Percentiles rank a stretch among this genome's conserved stretches.
Evolutionary conservation across 1,140 invertebrate genomes (phyloP).

Genomic region (Euura saliciscinereae): DNA sequence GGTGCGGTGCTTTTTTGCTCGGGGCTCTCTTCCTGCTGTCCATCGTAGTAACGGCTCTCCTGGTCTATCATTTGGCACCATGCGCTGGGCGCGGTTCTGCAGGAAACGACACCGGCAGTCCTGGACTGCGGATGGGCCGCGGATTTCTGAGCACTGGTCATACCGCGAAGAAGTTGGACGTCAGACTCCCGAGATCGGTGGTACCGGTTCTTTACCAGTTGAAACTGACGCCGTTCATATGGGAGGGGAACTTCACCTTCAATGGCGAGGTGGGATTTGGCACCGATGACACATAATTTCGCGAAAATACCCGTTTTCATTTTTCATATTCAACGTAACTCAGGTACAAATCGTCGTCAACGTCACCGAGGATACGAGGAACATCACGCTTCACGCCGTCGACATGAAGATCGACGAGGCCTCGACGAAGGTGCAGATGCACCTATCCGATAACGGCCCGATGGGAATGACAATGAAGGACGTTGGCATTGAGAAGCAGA

Average conservation of each 20-base stretch:
- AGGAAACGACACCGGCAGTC: conserved; percentile 38
- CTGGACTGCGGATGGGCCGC: conserved; percentile 50
- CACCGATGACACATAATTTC: background rate
- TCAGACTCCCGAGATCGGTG: conserved; percentile 70
- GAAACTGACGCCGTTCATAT: conserved; percentile 72
- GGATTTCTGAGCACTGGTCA: conserved; percentile 45
- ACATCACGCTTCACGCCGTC: conserved; percentile 78
- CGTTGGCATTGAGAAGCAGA: conserved; percentile 50
- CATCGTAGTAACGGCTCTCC: conserved; percentile 66
- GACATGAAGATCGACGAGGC: conserved; percentile 69
- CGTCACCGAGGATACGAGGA: conserved; percentile 68
- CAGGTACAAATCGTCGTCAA: conserved; percentile 67
- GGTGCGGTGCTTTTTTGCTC: conserved; percentile 57
- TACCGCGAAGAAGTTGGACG: conserved; percentile 60
- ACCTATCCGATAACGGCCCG: conserved; percentile 27
- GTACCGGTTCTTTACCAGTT: conserved; percentile 73
- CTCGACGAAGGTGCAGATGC: conserved; percentile 55
- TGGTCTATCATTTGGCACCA: conserved; percentile 73
- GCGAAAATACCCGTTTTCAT: background rate
- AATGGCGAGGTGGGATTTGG: conserved; percentile 65
- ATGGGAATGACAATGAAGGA: conserved; percentile 43
- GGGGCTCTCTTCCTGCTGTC: conserved; percentile 59
- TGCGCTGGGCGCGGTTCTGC: conserved; percentile 57
- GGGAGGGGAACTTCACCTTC: conserved; percentile 78
- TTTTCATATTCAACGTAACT: background rate